These are phyloP conservation scores for Ovis aries DNA, from an alignment of 2,113 vertebrate species.

Conservation along the genomic window ARS-UI_Ramb_v3.0 NC_056059.1:46521001-46521500, in stretches of 20 bases:
- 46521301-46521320: not conserved
- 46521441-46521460: not conserved
- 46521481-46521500: not conserved
- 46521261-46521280: not conserved
- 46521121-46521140: not conserved
- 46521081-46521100: not conserved
- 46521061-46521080: not conserved
- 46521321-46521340: not conserved
- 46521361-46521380: not conserved
- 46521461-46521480: not conserved
- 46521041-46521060: not conserved
- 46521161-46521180: not conserved
- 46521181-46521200: not conserved
- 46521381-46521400: not conserved
- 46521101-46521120: not conserved
- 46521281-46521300: not conserved
- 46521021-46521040: fast-evolving
- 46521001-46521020: not conserved
- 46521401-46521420: not conserved
- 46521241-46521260: fast-evolving
- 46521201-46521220: not conserved
- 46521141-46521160: not conserved
- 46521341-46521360: not conserved
- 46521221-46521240: fast-evolving
- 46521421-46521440: not conserved